phyloP scores from a whole-genome alignment of 1,140 invertebrate genomes.

The Philotrypesis tridentata region DNA sequence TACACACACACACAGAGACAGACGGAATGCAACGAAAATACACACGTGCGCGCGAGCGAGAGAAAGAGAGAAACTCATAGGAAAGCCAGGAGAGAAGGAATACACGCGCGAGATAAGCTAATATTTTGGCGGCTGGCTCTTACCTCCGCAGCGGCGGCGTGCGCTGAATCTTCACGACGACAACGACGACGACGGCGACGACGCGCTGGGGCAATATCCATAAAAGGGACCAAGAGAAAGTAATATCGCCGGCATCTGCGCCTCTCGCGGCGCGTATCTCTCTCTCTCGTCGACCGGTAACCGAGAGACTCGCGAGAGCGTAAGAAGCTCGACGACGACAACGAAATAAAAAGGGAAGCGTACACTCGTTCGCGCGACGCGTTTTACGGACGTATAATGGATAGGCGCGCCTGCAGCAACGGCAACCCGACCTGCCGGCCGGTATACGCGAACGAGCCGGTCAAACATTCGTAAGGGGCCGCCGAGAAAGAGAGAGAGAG shows the following conservation, averaged over 20 bases:
- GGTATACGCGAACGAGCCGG: background rate
- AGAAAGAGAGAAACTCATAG: too few relatives aligned
- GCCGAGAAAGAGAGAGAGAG: too few relatives aligned
- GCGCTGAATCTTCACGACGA: constrained; percentile 50
- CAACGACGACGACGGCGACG: too few relatives aligned
- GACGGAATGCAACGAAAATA: background rate
- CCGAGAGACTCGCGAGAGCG: background rate
- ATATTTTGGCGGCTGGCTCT: constrained; percentile 44
- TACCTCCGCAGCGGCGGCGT: constrained; percentile 55
- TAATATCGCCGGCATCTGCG: constrained; percentile 71
- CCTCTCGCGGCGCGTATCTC: too few relatives aligned
- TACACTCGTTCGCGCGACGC: background rate
- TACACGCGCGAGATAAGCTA: constrained; percentile 28
- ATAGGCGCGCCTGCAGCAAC: constrained; percentile 39
- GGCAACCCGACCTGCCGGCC: constrained; percentile 29
- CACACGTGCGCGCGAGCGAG: too few relatives aligned
- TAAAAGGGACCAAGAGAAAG: constrained; percentile 70
- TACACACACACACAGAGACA: too few relatives aligned
- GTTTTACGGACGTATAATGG: constrained; percentile 44
- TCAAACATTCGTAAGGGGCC: constrained; percentile 8
- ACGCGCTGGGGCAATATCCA: constrained; percentile 66
- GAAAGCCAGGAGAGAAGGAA: background rate
- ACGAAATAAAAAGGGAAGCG: constrained; percentile 26
- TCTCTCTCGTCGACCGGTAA: constrained; percentile 4
- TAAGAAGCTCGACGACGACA: background rate